Evolutionary conservation across 1,140 invertebrate genomes (phyloP), one percentile per base, ranked within the genome.

Genomic region (Teleopsis dalmanni): DNA sequence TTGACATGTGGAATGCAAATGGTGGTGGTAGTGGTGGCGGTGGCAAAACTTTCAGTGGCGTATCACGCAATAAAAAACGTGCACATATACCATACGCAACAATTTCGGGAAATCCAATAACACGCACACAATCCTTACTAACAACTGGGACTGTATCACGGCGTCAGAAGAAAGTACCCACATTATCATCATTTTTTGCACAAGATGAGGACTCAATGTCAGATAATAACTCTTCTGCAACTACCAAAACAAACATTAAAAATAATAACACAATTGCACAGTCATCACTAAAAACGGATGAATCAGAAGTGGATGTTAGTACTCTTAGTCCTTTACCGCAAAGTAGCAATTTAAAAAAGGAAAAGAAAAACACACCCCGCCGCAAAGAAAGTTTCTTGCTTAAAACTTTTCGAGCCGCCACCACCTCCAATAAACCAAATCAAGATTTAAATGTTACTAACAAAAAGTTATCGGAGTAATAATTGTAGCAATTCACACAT

Each of bases 321-420:
- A 31, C 13, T 16, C n/a, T 14, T 2, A 31, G 25, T 10, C 26
- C 22, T 36, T 10, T 34, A 18, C 29, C 31, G n/a, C 13, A 47
- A 36, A 36, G 4, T 25, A 8, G 5, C 7, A 47, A 19, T 16
- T 6, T 8, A 4, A 35, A n/a, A n/a, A n/a, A 11, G 5, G 7
- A 9, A 14, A 36, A 25, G 10, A 34, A 34, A 3, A 26, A 7
- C 27, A 21, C 14, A 4, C 41, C 57, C 33, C 51, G 53, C 1
- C 64, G 61, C 46, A 70, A 70, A 52, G 60, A 70, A 53, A 70
- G 67, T 54, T 70, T 70, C 56, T 52, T 71, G 38, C 65, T 58
- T 38, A 71, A 66, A 54, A 71, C 62, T 19, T 61, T 71, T 51
- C 57, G 57, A 43, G 64, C 64, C 38, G 57, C 56, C 11, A 53